Evolutionary conservation across 2,888 invertebrate species (phyloP), one percentile per base, ranked within the genome.

Genomic region (Fissipunctia ypsillon): DNA sequence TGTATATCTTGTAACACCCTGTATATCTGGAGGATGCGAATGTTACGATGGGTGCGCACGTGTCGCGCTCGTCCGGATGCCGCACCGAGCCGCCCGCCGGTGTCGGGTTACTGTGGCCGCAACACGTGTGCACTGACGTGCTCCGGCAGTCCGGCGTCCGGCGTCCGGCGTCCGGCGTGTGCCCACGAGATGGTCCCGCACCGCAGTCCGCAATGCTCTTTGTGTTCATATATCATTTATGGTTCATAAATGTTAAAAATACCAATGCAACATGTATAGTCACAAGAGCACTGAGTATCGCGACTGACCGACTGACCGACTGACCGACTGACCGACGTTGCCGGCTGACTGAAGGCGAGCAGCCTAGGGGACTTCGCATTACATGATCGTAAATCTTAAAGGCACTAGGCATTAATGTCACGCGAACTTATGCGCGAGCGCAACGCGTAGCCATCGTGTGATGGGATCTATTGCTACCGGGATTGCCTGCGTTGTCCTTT

Each of bases 51-150:
- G 4, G 22, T 14, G 41, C 59, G 14, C 76, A 60, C 60, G 54
- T 60, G 75, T 54, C 41, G 28, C 45, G 28, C 16, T 35, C 59
- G 6, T 43, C 52, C 12, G 43, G 50, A 38, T 41, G 64, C n/a
- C 38, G 57, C 12, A 56, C 22, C 35, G 54, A 52, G 48, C 28
- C 45, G 45, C 25, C 19, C 19, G 41, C 6, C n/a, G 28, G 16
- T 25, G n/a, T 66, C 66, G 38, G 76, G 45, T 60, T 38, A 16
- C 65, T 10, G 59, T 22, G 28, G 38, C 48, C 60, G 64, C 52
- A 45, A 60, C 75, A 75, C 67, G 67, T 75, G 75, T 48, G 54
- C 31, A 25, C 10, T n/a, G 3, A n/a, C 9, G 50, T 10, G 69
- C 31, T 31, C 57, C 31, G 31, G 31, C 31, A n/a, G n/a, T n/a